Evolutionary conservation across 1,140 invertebrate genomes (phyloP).

Genomic region (Drosophila sucinea): DNA sequence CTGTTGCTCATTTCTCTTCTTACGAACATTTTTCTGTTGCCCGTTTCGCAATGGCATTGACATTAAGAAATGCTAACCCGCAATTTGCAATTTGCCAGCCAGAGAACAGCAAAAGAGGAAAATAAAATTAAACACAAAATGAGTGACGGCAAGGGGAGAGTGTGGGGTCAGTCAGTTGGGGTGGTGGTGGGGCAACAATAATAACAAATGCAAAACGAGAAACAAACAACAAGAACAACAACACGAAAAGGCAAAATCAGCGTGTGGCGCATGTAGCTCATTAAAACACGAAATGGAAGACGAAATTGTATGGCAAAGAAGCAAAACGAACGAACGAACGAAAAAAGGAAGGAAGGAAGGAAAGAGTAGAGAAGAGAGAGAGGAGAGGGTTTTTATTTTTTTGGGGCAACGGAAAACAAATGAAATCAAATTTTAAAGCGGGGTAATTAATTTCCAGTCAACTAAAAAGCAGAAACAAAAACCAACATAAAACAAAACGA

Average conservation of each 20-base stretch:
- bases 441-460: conserved; percentile 49
- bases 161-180: neutral
- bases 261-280: conserved; percentile 64
- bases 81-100: conserved; percentile 55
- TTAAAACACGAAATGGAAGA: conserved; percentile 61
- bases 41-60: conserved; percentile 49
- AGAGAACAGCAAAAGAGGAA: conserved; percentile 7
- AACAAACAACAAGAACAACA: conserved; percentile 26
- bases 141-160: neutral
- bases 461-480: conserved; percentile 16
- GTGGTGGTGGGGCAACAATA: conserved; percentile 36
- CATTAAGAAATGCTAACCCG: conserved; percentile 65
- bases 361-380: conserved; percentile 13
- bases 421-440: conserved; percentile 63
- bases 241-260: conserved; percentile 54
- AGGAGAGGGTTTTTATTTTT: neutral
- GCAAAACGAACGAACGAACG: conserved; percentile 16
- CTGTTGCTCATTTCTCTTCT: neutral
- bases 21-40: neutral
- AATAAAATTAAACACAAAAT: conserved; percentile 12
- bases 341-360: neutral
- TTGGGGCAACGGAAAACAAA: conserved; percentile 42
- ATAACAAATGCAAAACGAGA: conserved; percentile 49
- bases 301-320: conserved; percentile 37
- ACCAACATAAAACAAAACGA: neutral